Conservation (phyloP, 1,140 invertebrate species). For the Tribolium madens region DNA sequence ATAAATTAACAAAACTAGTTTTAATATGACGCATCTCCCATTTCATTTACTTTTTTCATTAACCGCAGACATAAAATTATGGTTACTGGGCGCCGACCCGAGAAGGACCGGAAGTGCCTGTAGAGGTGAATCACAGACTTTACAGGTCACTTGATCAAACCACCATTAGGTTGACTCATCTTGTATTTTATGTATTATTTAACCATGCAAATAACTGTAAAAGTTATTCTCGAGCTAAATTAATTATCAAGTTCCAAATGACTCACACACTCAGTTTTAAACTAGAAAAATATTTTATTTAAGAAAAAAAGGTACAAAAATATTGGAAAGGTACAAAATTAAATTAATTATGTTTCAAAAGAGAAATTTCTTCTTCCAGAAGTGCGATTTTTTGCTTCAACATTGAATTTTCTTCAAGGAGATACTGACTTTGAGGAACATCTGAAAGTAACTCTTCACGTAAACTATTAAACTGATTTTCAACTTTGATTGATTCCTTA, state of each 20-base stretch:
- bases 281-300: conserved; percentile 3
- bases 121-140: conserved; percentile 50
- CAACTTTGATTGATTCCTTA: conserved; percentile 25
- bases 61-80: conserved; percentile 34
- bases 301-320: neutral
- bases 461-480: conserved; percentile 25
- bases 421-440: neutral
- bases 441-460: neutral
- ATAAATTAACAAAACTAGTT: conserved; percentile 10
- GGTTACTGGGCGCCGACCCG: conserved; percentile 47
- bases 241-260: neutral
- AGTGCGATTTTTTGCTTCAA: conserved; percentile 6
- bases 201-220: conserved; percentile 20
- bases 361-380: neutral
- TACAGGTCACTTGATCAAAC: conserved; percentile 48
- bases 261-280: neutral
- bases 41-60: conserved; percentile 37
- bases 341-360: neutral
- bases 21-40: conserved; percentile 36
- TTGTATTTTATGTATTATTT: conserved; percentile 15
- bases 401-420: conserved; percentile 15
- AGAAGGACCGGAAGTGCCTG: conserved; percentile 48
- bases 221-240: conserved; percentile 18
- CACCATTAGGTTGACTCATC: conserved; percentile 46
- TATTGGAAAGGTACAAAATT: neutral